phyloP scores from a whole-genome alignment of 2,797 vertebrate genomes.

The Fratercula arctica region DNA sequence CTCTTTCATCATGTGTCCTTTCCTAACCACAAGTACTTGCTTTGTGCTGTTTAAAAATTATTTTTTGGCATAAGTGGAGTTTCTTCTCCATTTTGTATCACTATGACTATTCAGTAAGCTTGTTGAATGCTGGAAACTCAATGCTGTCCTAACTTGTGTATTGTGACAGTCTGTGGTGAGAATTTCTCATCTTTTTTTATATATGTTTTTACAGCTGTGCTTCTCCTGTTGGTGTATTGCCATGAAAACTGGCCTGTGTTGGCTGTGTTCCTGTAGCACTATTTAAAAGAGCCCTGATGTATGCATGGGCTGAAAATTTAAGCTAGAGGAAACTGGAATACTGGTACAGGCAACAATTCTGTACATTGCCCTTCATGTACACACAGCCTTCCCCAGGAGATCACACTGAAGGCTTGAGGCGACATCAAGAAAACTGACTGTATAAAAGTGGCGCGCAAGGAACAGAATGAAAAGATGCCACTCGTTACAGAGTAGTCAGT shows the following conservation, averaged over 20 bases:
- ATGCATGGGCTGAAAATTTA: background rate
- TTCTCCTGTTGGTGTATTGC: background rate
- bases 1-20: background rate
- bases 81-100: background rate
- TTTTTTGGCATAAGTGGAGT: background rate
- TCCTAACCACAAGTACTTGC: background rate
- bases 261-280: background rate
- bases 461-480: too few species aligned
- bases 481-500: background rate
- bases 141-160: background rate
- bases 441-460: background rate
- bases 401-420: background rate
- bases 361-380: background rate
- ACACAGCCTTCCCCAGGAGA: background rate
- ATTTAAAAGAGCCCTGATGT: background rate
- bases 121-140: background rate
- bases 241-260: background rate
- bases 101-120: background rate
- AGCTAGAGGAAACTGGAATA: background rate
- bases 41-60: background rate
- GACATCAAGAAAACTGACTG: background rate
- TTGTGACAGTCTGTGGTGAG: background rate
- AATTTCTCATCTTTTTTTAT: background rate
- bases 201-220: background rate
- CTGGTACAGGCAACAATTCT: background rate